Percentiles rank a stretch among this genome's conserved stretches.
These are phyloP conservation scores for Melieria omissa DNA, from an alignment of 2,888 invertebrate species.

Conservation along the genomic window DNA sequence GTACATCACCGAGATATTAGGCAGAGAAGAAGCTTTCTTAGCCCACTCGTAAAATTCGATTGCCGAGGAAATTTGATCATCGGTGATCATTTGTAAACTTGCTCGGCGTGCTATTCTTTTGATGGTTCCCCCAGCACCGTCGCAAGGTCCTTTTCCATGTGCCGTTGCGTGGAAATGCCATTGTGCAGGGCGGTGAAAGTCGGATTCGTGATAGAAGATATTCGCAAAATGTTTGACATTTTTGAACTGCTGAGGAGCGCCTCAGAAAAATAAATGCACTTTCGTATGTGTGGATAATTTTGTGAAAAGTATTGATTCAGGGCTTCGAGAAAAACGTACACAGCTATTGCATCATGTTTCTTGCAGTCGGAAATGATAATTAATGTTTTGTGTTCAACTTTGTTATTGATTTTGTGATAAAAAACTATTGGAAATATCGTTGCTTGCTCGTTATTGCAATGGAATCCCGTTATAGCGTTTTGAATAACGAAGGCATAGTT, in stretches of 20 bases:
- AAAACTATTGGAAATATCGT: constrained; percentile 12
- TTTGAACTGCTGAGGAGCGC: constrained; percentile 20
- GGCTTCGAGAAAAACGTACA: constrained; percentile 1
- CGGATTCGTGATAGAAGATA: constrained; percentile 10
- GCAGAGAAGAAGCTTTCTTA: neutral
- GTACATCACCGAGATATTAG: constrained; percentile 10
- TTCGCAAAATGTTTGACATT: constrained; percentile 15
- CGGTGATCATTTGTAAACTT: constrained; percentile 4
- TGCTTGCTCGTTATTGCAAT: constrained; percentile 13
- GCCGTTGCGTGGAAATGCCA: constrained; percentile 25
- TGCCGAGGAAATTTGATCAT: constrained; percentile 9
- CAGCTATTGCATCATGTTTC: neutral
- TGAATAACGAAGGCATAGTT: no score
- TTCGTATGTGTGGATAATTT: no score
- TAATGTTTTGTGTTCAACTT: constrained; percentile 6
- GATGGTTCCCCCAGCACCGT: constrained; percentile 14
- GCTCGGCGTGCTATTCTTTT: constrained; percentile 7
- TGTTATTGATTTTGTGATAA: neutral
- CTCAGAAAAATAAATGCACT: neutral
- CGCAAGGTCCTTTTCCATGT: constrained; percentile 26
- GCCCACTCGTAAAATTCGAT: constrained; percentile 16
- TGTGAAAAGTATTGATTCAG: neutral
- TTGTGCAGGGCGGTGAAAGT: neutral
- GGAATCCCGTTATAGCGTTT: neutral
- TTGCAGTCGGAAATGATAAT: neutral